Percentiles rank a stretch among this genome's conserved stretches.
phyloP scores from a whole-genome alignment of 2,888 invertebrate genomes.

The Cheilosia soror region DNA sequence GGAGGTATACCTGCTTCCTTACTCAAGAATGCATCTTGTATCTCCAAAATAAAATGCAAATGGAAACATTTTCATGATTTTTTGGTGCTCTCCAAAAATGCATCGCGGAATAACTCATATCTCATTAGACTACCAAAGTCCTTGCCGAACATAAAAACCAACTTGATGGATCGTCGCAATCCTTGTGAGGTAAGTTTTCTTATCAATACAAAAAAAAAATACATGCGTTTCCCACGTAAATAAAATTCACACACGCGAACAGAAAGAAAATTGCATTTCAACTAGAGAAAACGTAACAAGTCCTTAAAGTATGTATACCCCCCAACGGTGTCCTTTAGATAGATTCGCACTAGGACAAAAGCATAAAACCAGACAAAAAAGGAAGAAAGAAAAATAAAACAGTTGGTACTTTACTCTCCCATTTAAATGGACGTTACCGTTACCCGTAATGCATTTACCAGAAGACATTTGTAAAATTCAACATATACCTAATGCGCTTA shows the following conservation, averaged over 20 bases:
- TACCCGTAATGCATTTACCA: constrained; percentile 57
- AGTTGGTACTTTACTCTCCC: constrained; percentile 26
- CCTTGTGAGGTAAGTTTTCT: constrained; percentile 54
- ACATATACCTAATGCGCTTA: constrained; percentile 36
- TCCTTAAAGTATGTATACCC: constrained; percentile 22
- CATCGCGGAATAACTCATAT: constrained; percentile 24
- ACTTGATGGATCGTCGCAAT: constrained; percentile 65
- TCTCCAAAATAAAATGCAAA: no score
- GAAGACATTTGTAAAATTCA: constrained; percentile 50
- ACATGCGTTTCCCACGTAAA: constrained; percentile 28
- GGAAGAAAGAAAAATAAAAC: constrained; percentile 18
- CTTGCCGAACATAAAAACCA: constrained; percentile 38
- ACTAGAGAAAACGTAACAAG: constrained; percentile 54
- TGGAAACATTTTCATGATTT: not conserved
- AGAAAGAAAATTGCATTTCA: constrained; percentile 29
- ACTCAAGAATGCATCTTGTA: no score
- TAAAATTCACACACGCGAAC: constrained; percentile 19
- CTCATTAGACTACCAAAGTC: constrained; percentile 42
- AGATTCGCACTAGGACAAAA: constrained; percentile 19
- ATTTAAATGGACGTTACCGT: constrained; percentile 46
- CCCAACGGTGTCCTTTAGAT: constrained; percentile 62
- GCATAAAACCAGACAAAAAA: constrained; percentile 13
- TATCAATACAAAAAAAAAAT: constrained; percentile 43
- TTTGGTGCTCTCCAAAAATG: not conserved
- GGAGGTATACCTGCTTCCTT: no score